phyloP scores from a whole-genome alignment of 1,140 invertebrate genomes.

The Hypothenemus hampei region DNA sequence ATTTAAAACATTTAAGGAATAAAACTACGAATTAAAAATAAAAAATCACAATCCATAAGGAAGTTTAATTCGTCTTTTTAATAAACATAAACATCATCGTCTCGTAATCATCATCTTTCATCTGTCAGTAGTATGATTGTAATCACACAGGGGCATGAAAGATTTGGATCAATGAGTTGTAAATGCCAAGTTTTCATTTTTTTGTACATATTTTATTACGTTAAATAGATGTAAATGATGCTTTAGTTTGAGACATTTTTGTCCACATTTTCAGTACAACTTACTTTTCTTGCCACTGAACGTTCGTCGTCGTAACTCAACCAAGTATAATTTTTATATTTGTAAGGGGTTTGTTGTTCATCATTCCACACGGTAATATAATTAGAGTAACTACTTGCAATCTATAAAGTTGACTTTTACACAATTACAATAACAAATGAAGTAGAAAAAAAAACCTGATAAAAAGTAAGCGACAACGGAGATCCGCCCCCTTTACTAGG shows the following conservation, averaged over 20 bases:
- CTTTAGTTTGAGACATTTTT: not conserved
- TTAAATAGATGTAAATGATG: not conserved
- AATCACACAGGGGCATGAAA: not conserved
- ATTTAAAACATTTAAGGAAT: too few species aligned
- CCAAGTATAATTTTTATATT: slow-evolving; percentile 24
- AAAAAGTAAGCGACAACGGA: slow-evolving; percentile 12
- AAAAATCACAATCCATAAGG: too few species aligned
- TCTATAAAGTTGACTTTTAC: slow-evolving; percentile 22
- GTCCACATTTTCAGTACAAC: not conserved
- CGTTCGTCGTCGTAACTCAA: slow-evolving; percentile 25
- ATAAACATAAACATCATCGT: too few species aligned
- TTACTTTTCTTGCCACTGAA: slow-evolving; percentile 24
- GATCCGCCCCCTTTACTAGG: slow-evolving; percentile 46
- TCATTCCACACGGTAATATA: slow-evolving; percentile 43
- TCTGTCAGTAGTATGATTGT: too few species aligned
- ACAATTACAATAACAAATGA: not conserved
- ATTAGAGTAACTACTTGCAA: slow-evolving; percentile 24
- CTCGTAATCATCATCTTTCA: too few species aligned
- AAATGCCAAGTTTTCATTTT: not conserved
- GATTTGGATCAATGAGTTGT: not conserved
- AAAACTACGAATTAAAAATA: too few species aligned
- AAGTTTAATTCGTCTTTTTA: too few species aligned
- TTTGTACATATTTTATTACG: not conserved
- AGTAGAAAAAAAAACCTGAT: slow-evolving; percentile 5
- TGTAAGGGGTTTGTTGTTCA: slow-evolving; percentile 27